phyloP scores from a whole-genome alignment of 1,140 invertebrate species.

The Listronotus oregonensis region DNA sequence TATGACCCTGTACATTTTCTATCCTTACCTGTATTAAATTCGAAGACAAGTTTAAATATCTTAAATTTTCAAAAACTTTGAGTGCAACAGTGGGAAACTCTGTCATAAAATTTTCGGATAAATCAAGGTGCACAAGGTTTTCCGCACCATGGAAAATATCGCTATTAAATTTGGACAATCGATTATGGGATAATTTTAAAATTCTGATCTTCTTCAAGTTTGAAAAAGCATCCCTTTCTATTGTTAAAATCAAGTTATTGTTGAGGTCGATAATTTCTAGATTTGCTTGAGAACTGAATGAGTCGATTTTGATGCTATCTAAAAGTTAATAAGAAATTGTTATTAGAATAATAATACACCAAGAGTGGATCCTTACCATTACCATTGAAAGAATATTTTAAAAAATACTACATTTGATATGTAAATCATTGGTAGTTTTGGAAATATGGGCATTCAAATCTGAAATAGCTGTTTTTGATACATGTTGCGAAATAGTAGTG shows the following conservation, averaged over 20 bases:
- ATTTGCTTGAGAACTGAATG: constrained; percentile 68
- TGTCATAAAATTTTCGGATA: constrained; percentile 83
- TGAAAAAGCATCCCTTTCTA: constrained; percentile 75
- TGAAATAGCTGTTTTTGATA: too few species aligned
- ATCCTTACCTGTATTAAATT: constrained; percentile 76
- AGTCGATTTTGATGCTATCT: constrained; percentile 68
- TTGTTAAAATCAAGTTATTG: constrained; percentile 72
- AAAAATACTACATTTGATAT: too few species aligned
- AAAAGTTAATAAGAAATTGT: too few species aligned
- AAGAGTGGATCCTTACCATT: neutral
- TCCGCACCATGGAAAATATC: constrained; percentile 79
- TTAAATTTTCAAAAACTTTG: constrained; percentile 69
- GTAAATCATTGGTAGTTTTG: too few species aligned
- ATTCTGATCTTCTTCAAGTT: constrained; percentile 68
- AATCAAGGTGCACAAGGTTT: constrained; percentile 75
- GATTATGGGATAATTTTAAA: constrained; percentile 76
- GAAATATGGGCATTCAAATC: too few species aligned
- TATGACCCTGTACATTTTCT: neutral
- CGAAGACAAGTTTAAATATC: constrained; percentile 77
- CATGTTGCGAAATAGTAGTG: too few species aligned
- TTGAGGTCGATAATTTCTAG: constrained; percentile 77
- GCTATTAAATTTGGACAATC: constrained; percentile 76
- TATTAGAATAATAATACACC: constrained; percentile 30
- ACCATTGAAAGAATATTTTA: neutral
- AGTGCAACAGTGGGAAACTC: constrained; percentile 79